Evolutionary conservation across 2,113 vertebrate species (phyloP).

Genomic region (Syngnathus scovelli): DNA sequence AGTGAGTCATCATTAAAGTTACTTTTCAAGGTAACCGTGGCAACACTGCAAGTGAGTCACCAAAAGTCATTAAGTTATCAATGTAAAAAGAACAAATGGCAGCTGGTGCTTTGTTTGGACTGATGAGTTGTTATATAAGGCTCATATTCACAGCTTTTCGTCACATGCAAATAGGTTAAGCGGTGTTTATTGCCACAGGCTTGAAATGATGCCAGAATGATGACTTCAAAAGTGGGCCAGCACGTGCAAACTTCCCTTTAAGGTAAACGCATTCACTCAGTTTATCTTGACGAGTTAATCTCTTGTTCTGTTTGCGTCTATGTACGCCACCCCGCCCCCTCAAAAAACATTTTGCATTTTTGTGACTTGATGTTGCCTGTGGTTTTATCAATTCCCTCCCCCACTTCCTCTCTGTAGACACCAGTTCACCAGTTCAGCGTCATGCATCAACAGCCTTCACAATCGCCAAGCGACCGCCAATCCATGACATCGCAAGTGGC

Average conservation of each 20-base stretch:
- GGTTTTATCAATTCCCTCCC: constrained; percentile 11
- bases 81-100: background rate
- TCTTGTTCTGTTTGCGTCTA: background rate
- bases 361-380: constrained; percentile 3
- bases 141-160: constrained; percentile 24
- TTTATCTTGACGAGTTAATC: background rate
- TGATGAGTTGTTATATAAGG: constrained; percentile 12
- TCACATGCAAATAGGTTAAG: constrained; percentile 43
- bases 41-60: background rate
- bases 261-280: background rate
- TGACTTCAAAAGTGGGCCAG: constrained; percentile 21
- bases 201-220: constrained; percentile 27
- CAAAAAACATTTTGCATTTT: constrained; percentile 4
- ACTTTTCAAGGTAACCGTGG: too few relatives aligned
- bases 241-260: background rate
- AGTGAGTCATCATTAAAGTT: too few relatives aligned
- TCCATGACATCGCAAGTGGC: background rate
- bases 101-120: constrained; percentile 6
- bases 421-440: background rate
- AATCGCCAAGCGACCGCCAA: background rate
- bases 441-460: background rate
- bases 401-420: constrained; percentile 27
- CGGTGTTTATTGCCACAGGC: constrained; percentile 21
- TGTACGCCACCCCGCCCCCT: too few relatives aligned
- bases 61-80: background rate